Evolutionary conservation across 2,113 vertebrate genomes (phyloP).

Genomic region (Struthidea cinerea): DNA sequence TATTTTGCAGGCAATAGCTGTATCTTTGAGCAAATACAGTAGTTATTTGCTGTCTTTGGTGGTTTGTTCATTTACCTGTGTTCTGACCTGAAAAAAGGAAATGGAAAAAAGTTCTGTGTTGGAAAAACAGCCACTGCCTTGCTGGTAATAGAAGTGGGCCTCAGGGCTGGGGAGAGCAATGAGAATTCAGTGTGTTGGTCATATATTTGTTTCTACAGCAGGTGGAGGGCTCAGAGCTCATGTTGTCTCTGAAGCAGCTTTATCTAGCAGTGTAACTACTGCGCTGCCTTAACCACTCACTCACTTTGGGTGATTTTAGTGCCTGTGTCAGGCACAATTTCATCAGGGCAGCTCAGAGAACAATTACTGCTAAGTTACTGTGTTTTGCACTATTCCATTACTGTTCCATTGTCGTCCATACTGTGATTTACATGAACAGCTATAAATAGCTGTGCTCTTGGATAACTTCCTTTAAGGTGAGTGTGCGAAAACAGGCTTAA

Average conservation of each 20-base stretch:
- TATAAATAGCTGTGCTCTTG: conserved; percentile 67
- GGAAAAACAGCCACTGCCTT: background rate
- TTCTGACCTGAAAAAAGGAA: background rate
- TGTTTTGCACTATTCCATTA: background rate
- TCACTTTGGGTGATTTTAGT: background rate
- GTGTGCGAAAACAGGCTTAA: conserved; percentile 27
- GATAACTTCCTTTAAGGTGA: conserved; percentile 38
- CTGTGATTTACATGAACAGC: conserved; percentile 40
- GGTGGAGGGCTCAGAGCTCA: background rate
- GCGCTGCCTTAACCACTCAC: background rate
- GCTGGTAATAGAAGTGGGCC: background rate
- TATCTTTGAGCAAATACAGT: background rate
- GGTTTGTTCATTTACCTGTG: background rate
- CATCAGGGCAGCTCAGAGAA: background rate
- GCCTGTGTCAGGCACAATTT: background rate
- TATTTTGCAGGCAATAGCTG: background rate
- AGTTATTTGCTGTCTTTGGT: background rate
- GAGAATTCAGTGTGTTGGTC: background rate
- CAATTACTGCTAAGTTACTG: background rate
- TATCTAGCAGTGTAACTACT: background rate
- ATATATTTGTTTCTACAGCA: background rate
- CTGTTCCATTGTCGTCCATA: background rate
- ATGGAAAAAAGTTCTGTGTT: background rate
- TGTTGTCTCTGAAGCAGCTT: background rate
- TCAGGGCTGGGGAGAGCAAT: background rate